Evolutionary conservation across 1,140 invertebrate genomes (phyloP), one percentile per base, ranked within the genome.

Genomic region (Maconellicoccus hirsutus): DNA sequence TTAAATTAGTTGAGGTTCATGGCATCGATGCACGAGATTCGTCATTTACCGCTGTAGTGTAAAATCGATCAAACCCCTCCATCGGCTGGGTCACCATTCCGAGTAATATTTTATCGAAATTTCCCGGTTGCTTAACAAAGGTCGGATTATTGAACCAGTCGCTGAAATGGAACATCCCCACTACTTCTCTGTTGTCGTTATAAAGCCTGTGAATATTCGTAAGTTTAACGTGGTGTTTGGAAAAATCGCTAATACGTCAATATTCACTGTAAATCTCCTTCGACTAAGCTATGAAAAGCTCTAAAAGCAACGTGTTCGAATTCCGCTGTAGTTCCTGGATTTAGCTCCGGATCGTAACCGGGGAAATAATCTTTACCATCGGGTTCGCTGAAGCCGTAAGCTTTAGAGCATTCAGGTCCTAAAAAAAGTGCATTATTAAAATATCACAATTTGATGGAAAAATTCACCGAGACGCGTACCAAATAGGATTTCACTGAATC

Each of bases 31-130:
- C 16, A 16, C 12, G 29, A 33, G 12, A 33, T 33, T 14, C 6
- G 33, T 38, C 14, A 76, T 69, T 80, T 75, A 84, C 82, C 76
- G 91, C 89, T 74, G 79, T 81, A 74, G 87, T 86, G 78, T 87
- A 88, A 76, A 82, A 89, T 74, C 83, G 83, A 79, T 91, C 89
- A 21, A 84, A 85, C 71, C 81, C 81, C 71, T 86, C 82, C 79
- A 88, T 81, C 0, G 84, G 84, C 76, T 91, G 89, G 1, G 83
- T 84, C n/a, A 84, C 81, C 73, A 90, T 79, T 0, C 89, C 89
- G 79, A 89, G 80, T 29, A 75, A 26, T 23, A 75, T 71, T 21
- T 70, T 71, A 23, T 75, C 75, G 16, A 72, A 75, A 21, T 69
- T 71, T n/a, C 71, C 70, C 0, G 72, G 71, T 27, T 73, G 38